Evolutionary conservation across 2,797 vertebrate species (phyloP).

Genomic region (Liasis olivaceus): DNA sequence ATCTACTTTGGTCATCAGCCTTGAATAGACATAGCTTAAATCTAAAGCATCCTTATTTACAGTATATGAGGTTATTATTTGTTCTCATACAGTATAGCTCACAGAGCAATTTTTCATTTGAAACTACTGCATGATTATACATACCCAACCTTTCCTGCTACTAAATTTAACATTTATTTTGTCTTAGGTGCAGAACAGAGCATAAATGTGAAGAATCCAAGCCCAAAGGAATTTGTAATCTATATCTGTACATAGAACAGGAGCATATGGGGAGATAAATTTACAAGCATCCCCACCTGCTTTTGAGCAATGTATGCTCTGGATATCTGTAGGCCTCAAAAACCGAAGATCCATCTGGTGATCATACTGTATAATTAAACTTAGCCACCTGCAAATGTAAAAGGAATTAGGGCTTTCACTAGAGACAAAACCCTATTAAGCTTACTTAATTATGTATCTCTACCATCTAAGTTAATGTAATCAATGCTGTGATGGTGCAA

Average conservation of each 20-base stretch:
- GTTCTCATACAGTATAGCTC: not conserved
- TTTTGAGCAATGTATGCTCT: not conserved
- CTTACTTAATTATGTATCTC: not conserved
- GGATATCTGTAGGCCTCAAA: not conserved
- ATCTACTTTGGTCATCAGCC: not conserved
- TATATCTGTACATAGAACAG: not conserved
- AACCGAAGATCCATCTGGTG: conserved; percentile 17
- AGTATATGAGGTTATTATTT: not conserved
- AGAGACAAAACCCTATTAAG: not conserved
- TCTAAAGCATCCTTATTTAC: not conserved
- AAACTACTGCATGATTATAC: not conserved
- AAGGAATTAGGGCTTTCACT: not conserved
- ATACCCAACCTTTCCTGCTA: not conserved
- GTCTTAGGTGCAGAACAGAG: not conserved
- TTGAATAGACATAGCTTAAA: not conserved
- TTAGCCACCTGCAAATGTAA: not conserved
- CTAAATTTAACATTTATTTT: conserved; percentile 14
- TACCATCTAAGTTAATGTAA: conserved; percentile 22
- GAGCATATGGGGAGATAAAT: conserved; percentile 12
- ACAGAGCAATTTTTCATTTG: not conserved
- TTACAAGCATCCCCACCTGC: not conserved
- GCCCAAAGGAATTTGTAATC: conserved; percentile 2
- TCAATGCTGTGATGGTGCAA: not conserved
- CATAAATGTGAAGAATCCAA: not conserved
- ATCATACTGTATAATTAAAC: conserved; percentile 14